phyloP scores from a whole-genome alignment of 2,888 invertebrate species.

The Leucophenga montana region DNA sequence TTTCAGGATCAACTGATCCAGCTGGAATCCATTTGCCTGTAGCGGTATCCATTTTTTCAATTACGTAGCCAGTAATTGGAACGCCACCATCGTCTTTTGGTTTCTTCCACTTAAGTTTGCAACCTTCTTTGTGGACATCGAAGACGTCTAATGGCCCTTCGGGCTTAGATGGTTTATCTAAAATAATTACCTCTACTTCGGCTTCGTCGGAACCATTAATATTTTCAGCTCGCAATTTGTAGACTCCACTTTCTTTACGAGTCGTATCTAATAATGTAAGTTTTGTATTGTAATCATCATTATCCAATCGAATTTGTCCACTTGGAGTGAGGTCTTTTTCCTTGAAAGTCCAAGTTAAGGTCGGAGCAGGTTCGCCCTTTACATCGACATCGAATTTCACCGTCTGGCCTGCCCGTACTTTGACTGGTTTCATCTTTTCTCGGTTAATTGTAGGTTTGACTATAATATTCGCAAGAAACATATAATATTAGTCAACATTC shows the following conservation, averaged over 20 bases:
- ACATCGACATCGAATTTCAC: constrained; percentile 95
- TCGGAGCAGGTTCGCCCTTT: constrained; percentile 97
- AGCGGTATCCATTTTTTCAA: constrained; percentile 95
- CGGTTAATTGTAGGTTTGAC: constrained; percentile 97
- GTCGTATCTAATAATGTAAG: constrained; percentile 85
- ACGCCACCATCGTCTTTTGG: constrained; percentile 97
- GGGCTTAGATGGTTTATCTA: constrained; percentile 76
- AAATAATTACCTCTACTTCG: constrained; percentile 90
- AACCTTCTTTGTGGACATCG: constrained; percentile 94
- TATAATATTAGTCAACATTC: neutral
- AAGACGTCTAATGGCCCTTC: constrained; percentile 93
- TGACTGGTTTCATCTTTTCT: constrained; percentile 90
- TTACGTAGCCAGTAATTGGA: constrained; percentile 89
- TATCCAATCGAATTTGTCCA: constrained; percentile 84
- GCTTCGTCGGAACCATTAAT: constrained; percentile 95
- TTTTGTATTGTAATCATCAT: constrained; percentile 93
- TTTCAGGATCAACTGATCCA: constrained; percentile 86
- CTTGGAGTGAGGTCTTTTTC: constrained; percentile 79
- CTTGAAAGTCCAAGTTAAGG: constrained; percentile 81
- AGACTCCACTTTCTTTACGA: constrained; percentile 90
- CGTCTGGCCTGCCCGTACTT: constrained; percentile 90
- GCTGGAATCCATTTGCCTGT: constrained; percentile 93
- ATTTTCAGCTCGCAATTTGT: constrained; percentile 93
- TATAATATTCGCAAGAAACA: constrained; percentile 69
- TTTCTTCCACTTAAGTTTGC: constrained; percentile 93